Evolutionary conservation across 2,888 invertebrate genomes (phyloP), one percentile per base, ranked within the genome.

Genomic region (Pandemis corylana): DNA sequence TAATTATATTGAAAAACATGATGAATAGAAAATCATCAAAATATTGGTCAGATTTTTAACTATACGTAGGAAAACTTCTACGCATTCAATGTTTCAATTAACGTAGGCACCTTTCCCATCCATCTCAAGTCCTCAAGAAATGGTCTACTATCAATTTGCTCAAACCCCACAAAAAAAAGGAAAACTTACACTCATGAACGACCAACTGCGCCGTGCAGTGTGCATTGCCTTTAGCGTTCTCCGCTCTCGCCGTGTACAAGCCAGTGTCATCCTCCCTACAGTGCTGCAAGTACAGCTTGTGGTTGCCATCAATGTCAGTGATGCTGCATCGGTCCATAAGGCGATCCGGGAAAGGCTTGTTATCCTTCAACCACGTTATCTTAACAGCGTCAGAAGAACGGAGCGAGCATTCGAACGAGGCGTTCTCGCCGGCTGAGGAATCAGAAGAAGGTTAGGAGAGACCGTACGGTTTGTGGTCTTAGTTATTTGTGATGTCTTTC

Each of bases 281-380:
- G 87, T 98, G 97, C 83, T 96, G 96, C 78, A 97, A 95, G 81
- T 96, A 95, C 80, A 99, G 93, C 73, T 96, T 96, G 88, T 97
- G 97, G 4, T 88, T 87, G 72, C 95, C 95, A 46, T 95, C 95
- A 36, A 95, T 93, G 13, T 95, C 94, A 69, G 95, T 95, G 79
- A 96, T 95, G 78, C 94, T 95, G 69, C 97, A 96, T 15, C 97
- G 95, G 85, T 97, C 97, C 78, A 97, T 97, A 71, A 97, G 90
- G 69, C 95, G 96, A 87, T 97, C 97, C 61, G 96, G 96, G 81
- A 98, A 86, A 0, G 97, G 96, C 89, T 96, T 96, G 91, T 98
- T 98, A 90, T 98, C 97, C 90, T 98, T 98, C 79, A 98, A 89
- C 98, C 98, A 98, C 13, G 96, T 96, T 77, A 98, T 96, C 53